Evolutionary conservation across 2,888 invertebrate genomes (phyloP), one percentile per base, ranked within the genome.

Genomic region (Apamea sordens): DNA sequence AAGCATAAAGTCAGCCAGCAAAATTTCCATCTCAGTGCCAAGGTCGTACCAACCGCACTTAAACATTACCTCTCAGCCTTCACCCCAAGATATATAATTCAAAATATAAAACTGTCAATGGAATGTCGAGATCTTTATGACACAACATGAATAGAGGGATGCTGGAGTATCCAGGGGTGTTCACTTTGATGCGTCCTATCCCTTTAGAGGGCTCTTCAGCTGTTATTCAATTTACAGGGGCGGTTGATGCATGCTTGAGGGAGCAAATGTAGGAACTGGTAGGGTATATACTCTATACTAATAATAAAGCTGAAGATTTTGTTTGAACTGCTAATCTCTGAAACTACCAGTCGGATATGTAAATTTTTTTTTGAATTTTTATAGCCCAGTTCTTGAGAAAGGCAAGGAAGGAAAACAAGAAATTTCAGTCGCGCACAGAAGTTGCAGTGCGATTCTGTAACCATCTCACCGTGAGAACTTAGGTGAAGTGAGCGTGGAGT

Each of bases 171-270:
- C 44, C 53, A 32, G 28, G 63, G 82, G 86, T 80, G 70, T 69
- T 82, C 71, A 76, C 83, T 83, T 83, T 82, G 86, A 76, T 53
- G 76, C 64, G 73, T 65, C 21, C 64, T 56, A 70, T 69, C 65
- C 61, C n/a, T 32, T n/a, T 65, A 10, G 53, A 82, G 73, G 18
- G 44, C 73, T 73, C 77, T 86, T 69, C 47, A 73, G 47, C 7
- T 8, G 47, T 76, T 61, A 65, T 50, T 70, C 64, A 82, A 76
- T 73, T 44, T 82, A 76, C 44, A 61, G 59, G 32, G 53, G 53
- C 28, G 24, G 53, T 56, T 61, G 74, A 64, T 82, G 61, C 71
- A 56, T 61, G 65, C 13, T 83, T 50, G 13, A 71, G n/a, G 50
- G 32, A 41, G 41, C 0, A 61, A 81, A 82, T 71, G 41, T 81